Percentiles rank a stretch among this genome's conserved stretches.
Conservation (phyloP, 2,113 vertebrate species). For the Cottus gobio region DNA sequence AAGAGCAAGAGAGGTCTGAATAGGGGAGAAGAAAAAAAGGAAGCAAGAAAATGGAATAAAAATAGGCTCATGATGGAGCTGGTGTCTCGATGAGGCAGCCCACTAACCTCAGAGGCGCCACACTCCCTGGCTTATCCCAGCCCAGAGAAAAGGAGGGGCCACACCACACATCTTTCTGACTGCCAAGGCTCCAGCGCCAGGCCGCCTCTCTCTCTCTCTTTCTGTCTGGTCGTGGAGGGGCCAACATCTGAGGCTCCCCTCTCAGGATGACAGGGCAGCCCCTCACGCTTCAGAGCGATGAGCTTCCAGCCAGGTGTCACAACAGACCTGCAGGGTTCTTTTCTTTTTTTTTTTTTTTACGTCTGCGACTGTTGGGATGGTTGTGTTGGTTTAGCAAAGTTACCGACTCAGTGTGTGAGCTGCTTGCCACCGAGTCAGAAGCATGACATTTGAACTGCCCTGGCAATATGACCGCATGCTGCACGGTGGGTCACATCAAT, state of each 20-base stretch:
- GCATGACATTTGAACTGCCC: conserved; percentile 50
- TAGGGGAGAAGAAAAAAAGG: conserved; percentile 53
- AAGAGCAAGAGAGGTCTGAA: conserved; percentile 48
- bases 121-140: conserved; percentile 79
- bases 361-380: conserved; percentile 15
- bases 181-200: conserved; percentile 70
- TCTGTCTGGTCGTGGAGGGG: conserved; percentile 66
- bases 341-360: neutral
- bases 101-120: conserved; percentile 85
- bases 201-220: conserved; percentile 54
- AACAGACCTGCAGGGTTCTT: conserved; percentile 24
- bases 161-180: conserved; percentile 76
- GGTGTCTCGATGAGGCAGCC: conserved; percentile 83
- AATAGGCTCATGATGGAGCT: conserved; percentile 84
- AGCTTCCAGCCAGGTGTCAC: conserved; percentile 48
- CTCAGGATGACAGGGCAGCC: conserved; percentile 36
- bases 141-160: conserved; percentile 78
- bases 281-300: conserved; percentile 21
- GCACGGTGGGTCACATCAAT: conserved; percentile 46
- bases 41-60: conserved; percentile 76
- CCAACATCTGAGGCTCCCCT: conserved; percentile 32
- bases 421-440: conserved; percentile 52
- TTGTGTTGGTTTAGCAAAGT: conserved; percentile 35
- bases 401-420: conserved; percentile 35
- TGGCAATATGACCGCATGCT: conserved; percentile 30